Conservation (phyloP, 1,140 invertebrate species). For the Aethina tumida region DNA sequence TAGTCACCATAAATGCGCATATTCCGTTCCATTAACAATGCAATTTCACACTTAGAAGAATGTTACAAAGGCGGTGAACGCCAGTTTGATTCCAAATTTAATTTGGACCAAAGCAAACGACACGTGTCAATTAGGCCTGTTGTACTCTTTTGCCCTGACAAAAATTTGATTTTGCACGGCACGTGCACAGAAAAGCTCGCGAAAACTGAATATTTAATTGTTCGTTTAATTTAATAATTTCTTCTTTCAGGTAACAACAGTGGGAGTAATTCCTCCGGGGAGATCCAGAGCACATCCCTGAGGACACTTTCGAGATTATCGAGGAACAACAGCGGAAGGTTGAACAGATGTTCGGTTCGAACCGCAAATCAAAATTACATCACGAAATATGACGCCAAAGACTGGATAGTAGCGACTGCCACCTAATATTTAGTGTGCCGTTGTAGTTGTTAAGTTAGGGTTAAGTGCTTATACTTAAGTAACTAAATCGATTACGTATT, state of each 20-base stretch:
- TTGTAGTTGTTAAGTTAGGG: too few relatives aligned
- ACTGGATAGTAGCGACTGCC: slow-evolving; percentile 31
- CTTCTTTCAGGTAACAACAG: slow-evolving; percentile 29
- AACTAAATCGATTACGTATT: too few relatives aligned
- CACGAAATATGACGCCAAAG: slow-evolving; percentile 20
- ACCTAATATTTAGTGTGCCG: slow-evolving; percentile 23
- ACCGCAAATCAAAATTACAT: slow-evolving; percentile 15
- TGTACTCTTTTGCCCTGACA: background rate
- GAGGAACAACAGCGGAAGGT: slow-evolving; percentile 21
- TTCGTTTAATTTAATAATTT: slow-evolving; percentile 2
- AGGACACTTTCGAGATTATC: slow-evolving; percentile 29
- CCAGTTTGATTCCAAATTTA: background rate
- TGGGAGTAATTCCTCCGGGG: slow-evolving; percentile 33
- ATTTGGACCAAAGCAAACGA: background rate
- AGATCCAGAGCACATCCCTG: slow-evolving; percentile 29
- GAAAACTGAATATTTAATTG: too few relatives aligned
- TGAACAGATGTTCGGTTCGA: slow-evolving; percentile 15
- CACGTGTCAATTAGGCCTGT: background rate
- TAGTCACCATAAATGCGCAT: too few relatives aligned
- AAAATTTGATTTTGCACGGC: slow-evolving; percentile 6
- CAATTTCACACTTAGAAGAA: too few relatives aligned
- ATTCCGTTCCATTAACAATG: too few relatives aligned
- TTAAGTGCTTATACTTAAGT: background rate
- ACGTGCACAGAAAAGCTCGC: too few relatives aligned
- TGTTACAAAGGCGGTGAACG: too few relatives aligned